phyloP scores from a whole-genome alignment of 2,113 vertebrate species.

The Rhombomys opimus region DNA sequence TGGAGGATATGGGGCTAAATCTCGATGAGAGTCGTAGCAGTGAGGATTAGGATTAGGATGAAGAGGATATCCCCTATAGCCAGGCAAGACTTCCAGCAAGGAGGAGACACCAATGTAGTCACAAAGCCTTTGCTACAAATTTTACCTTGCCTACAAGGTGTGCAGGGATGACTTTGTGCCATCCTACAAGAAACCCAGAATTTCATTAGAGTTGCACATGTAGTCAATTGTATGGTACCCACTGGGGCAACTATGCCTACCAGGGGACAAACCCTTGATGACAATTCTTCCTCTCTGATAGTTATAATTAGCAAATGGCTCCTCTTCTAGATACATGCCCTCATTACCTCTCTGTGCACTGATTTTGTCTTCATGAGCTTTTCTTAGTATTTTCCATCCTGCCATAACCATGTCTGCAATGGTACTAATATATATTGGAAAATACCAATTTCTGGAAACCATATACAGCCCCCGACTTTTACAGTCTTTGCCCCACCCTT shows the following conservation, averaged over 20 bases:
- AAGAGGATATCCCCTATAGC: no score
- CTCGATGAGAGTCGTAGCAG: no score
- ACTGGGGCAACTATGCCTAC: background rate
- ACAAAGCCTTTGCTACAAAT: no score
- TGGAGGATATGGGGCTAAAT: no score
- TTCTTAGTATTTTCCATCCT: background rate
- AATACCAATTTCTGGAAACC: no score
- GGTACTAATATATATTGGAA: background rate
- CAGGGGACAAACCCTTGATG: background rate
- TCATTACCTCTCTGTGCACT: background rate
- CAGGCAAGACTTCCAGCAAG: no score
- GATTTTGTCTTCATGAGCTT: background rate
- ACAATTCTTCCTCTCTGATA: background rate
- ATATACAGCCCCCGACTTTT: no score
- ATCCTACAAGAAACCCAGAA: background rate
- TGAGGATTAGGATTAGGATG: no score
- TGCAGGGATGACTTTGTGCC: background rate
- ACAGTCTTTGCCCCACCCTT: no score
- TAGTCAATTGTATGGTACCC: background rate
- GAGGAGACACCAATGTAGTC: no score
- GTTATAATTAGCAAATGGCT: background rate
- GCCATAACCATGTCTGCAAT: background rate
- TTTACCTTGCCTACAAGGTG: no score
- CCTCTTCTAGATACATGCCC: background rate
- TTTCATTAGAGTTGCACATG: background rate